A percentile compares a stretch with the other conserved stretches of the same genome.
Conservation (phyloP, 1,140 invertebrate genomes). For the Drosophila suzukii region DNA sequence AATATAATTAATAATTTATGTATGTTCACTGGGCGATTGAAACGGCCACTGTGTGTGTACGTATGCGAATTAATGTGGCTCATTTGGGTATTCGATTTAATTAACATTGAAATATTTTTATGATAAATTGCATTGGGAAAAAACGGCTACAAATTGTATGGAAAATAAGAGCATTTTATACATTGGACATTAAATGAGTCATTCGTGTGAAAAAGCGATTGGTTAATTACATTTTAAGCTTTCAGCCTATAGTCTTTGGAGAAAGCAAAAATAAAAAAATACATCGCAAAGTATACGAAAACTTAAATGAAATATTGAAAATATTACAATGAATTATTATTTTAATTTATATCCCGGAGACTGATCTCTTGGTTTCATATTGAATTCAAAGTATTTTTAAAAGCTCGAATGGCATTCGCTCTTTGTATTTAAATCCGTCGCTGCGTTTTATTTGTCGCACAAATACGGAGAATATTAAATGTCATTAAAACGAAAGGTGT, state of each 20-base stretch:
- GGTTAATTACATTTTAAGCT: constrained; percentile 32
- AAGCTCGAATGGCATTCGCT: background rate
- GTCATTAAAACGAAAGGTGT: constrained; percentile 25
- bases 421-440: background rate
- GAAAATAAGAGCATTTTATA: constrained; percentile 21
- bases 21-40: constrained; percentile 17
- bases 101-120: constrained; percentile 70
- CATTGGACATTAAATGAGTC: constrained; percentile 3
- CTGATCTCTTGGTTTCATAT: background rate
- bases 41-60: constrained; percentile 7
- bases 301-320: too few relatives aligned
- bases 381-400: background rate
- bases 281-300: background rate
- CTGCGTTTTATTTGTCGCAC: constrained; percentile 6
- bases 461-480: constrained; percentile 31
- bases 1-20: constrained; percentile 77
- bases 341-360: too few relatives aligned
- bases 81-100: constrained; percentile 71
- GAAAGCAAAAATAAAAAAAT: background rate
- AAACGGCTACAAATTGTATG: constrained; percentile 22
- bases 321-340: too few relatives aligned
- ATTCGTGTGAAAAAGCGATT: constrained; percentile 27
- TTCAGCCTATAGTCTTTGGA: background rate
- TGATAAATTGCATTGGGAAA: constrained; percentile 35
- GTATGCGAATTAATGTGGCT: constrained; percentile 27